Base-by-base conservation (phyloP, 2,113 vertebrate species). In the Myrmecobius fasciatus region DNA sequence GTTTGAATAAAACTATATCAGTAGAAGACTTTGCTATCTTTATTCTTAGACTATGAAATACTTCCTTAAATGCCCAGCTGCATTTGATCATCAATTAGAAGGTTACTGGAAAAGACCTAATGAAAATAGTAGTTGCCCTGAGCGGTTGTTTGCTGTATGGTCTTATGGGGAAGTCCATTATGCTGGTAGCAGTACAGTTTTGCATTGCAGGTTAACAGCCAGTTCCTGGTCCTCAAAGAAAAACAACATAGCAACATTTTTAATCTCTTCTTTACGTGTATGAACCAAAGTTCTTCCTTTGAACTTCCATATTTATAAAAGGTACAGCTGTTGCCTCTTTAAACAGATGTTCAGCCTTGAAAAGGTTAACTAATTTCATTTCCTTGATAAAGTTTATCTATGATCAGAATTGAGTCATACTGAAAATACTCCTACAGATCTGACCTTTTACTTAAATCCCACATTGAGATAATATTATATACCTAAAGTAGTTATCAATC, bases 361-460 rank as follows among this genome's bases (percentile, higher is more conserved):
- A 98, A 98, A 98, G 96, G 97, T 98, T 98, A 98, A 98, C 97
- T 98, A 98, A 98, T 98, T 98, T 98, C 98, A 98, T 98, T 98
- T 98, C 97, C 96, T 97, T 54, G 96, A 98, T 98, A 98, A 96
- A 97, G 96, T 98, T 98, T 98, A 98, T 98, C 98, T 98, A 25
- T 97, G 96, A 98, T 98, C 98, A 98, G 96, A 98, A 98, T 94
- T 99, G 98, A 99, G 98, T 99, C 98, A 99, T 98, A 98, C 96
- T 97, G 98, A 98, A 99, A 98, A 98, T 98, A 98, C 98, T 98
- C 98, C 98, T 98, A 97, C 96, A 98, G 98, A 98, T 98, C 96
- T 99, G 98, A 99, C 98, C 98, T 99, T 99, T 98, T 98, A 98
- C 97, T 98, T 98, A 98, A 98, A 98, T 98, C 98, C 98, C 98